A percentile compares a stretch with the other conserved stretches of the same genome.
phyloP scores from a whole-genome alignment of 2,888 invertebrate species.

The Fragum sueziense region DNA sequence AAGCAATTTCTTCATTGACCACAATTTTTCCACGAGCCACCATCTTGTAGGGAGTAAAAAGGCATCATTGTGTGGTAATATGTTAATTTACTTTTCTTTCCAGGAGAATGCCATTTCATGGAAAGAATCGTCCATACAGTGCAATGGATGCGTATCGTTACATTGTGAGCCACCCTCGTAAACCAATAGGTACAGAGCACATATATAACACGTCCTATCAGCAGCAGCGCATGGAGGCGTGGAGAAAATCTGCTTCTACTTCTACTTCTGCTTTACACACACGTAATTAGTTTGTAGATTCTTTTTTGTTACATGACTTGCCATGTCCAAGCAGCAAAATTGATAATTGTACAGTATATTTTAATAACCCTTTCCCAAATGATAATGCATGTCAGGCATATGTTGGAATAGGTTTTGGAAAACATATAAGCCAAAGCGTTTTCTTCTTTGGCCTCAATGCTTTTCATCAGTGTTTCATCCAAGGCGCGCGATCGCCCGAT shows the following conservation, averaged over 20 bases:
- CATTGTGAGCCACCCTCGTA: slow-evolving; percentile 66
- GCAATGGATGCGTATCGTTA: slow-evolving; percentile 71
- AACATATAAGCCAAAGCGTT: neutral
- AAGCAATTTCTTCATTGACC: neutral
- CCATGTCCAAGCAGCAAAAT: too few relatives aligned
- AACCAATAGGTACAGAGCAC: slow-evolving; percentile 52
- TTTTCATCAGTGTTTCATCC: too few relatives aligned
- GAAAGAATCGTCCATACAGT: slow-evolving; percentile 68
- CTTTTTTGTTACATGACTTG: neutral
- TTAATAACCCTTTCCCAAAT: neutral
- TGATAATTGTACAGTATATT: too few relatives aligned
- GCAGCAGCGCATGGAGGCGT: slow-evolving; percentile 71
- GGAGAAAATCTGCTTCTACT: slow-evolving; percentile 67
- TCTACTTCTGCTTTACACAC: slow-evolving; percentile 53
- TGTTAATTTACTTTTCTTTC: too few relatives aligned
- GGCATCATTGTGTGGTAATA: too few relatives aligned
- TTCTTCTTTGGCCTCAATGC: slow-evolving; percentile 1
- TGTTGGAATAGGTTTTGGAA: neutral
- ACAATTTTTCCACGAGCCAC: too few relatives aligned
- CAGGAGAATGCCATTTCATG: slow-evolving; percentile 50
- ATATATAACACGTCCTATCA: slow-evolving; percentile 72
- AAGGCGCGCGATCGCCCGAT: too few relatives aligned
- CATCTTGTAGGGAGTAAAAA: too few relatives aligned
- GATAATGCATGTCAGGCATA: neutral
- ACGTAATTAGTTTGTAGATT: slow-evolving; percentile 60